Conservation (phyloP, 2,797 vertebrate species). For the Odontamblyopus rebecca region DNA sequence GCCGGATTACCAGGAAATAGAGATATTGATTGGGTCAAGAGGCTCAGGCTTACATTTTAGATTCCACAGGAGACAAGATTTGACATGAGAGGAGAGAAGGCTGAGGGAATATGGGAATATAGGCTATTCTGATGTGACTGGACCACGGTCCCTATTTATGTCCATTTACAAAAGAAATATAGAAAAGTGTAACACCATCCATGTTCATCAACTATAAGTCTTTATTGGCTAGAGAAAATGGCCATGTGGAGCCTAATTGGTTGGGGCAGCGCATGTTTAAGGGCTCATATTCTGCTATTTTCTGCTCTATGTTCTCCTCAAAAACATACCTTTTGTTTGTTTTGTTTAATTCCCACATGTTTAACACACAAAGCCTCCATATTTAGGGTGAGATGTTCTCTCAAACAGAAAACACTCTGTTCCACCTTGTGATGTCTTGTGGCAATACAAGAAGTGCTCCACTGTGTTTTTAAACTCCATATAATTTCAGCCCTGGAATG, state of each 20-base stretch:
- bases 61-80: slow-evolving; percentile 50
- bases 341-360: no score
- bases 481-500: no score
- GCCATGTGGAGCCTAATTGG: background rate
- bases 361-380: no score
- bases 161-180: background rate
- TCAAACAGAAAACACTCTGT: no score
- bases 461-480: no score
- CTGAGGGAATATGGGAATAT: slow-evolving; percentile 19
- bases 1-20: slow-evolving; percentile 76
- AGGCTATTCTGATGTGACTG: slow-evolving; percentile 30
- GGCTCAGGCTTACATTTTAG: slow-evolving; percentile 56
- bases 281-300: no score
- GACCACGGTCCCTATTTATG: background rate
- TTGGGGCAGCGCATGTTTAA: background rate
- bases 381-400: no score
- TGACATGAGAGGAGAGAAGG: slow-evolving; percentile 26
- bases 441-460: no score
- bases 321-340: no score
- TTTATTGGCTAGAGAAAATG: background rate
- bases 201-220: background rate
- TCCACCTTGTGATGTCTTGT: no score
- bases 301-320: no score
- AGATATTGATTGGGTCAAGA: slow-evolving; percentile 73
- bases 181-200: background rate